Evolutionary conservation across 2,113 vertebrate genomes (phyloP).

Genomic region (Lasiurus cinereus): DNA sequence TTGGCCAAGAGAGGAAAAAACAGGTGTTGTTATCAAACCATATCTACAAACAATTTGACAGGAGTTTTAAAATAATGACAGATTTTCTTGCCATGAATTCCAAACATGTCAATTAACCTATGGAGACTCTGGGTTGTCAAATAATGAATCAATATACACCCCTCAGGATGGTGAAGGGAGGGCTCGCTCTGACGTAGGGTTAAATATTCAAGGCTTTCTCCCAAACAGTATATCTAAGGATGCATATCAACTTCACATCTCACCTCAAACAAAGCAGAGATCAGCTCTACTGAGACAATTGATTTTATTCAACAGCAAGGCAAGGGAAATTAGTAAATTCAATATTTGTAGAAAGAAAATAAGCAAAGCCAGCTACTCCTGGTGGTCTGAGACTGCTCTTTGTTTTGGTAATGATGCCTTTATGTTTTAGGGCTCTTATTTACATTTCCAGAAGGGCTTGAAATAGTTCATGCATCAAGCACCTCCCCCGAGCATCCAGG

Average conservation of each 20-base stretch:
- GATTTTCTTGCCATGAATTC: constrained; percentile 83
- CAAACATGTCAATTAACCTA: constrained; percentile 83
- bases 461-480: constrained; percentile 81
- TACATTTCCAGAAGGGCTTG: constrained; percentile 86
- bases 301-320: constrained; percentile 90
- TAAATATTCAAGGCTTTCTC: constrained; percentile 88
- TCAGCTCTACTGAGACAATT: constrained; percentile 90
- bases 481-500: constrained; percentile 72
- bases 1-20: constrained; percentile 88
- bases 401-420: constrained; percentile 91
- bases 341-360: constrained; percentile 92
- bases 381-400: constrained; percentile 89
- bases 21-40: constrained; percentile 89
- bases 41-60: constrained; percentile 88
- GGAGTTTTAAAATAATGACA: constrained; percentile 87
- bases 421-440: constrained; percentile 87
- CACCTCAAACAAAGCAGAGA: constrained; percentile 90
- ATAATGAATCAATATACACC: constrained; percentile 84
- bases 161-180: constrained; percentile 70
- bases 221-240: constrained; percentile 86
- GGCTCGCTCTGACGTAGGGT: constrained; percentile 83
- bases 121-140: constrained; percentile 85
- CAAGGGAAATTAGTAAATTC: constrained; percentile 91
- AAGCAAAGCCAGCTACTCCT: constrained; percentile 88
- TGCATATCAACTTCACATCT: constrained; percentile 87